Conservation (phyloP, 2,888 invertebrate genomes). For the Neuroscelio doddi region DNA sequence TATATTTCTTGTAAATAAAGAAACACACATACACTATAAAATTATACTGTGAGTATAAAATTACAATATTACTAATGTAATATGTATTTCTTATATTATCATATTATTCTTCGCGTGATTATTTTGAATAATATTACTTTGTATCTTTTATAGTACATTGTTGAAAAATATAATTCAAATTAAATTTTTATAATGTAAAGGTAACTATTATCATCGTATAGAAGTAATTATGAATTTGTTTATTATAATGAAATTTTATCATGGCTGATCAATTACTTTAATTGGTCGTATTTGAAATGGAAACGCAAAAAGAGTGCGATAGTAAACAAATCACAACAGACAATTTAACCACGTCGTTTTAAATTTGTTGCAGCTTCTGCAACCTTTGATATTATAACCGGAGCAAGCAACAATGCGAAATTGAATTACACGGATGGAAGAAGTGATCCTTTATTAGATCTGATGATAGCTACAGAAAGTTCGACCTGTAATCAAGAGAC, state of each 20-base stretch:
- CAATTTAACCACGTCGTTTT: constrained; percentile 38
- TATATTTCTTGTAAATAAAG: too few species aligned
- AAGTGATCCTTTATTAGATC: constrained; percentile 65
- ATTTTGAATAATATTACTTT: too few species aligned
- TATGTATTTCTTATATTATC: too few species aligned
- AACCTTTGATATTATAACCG: constrained; percentile 37
- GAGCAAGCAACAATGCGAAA: constrained; percentile 36
- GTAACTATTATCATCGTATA: too few species aligned
- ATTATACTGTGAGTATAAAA: too few species aligned
- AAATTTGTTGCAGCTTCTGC: constrained; percentile 36
- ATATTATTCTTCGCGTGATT: too few species aligned
- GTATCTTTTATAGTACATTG: too few species aligned
- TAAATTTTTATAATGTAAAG: too few species aligned
- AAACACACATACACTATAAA: too few species aligned
- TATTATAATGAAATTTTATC: constrained; percentile 33
- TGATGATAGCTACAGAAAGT: constrained; percentile 66
- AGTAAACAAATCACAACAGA: constrained; percentile 40
- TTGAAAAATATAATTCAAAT: too few species aligned
- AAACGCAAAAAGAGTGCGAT: constrained; percentile 15
- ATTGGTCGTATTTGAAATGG: constrained; percentile 17
- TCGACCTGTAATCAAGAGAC: constrained; percentile 60
- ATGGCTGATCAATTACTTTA: constrained; percentile 29
- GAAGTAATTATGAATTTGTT: background rate
- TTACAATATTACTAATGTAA: too few species aligned
- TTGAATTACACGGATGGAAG: constrained; percentile 41